These are phyloP conservation scores for Morphnarchus princeps DNA, from an alignment of 2,113 vertebrate genomes.

Conservation along the genomic window DNA sequence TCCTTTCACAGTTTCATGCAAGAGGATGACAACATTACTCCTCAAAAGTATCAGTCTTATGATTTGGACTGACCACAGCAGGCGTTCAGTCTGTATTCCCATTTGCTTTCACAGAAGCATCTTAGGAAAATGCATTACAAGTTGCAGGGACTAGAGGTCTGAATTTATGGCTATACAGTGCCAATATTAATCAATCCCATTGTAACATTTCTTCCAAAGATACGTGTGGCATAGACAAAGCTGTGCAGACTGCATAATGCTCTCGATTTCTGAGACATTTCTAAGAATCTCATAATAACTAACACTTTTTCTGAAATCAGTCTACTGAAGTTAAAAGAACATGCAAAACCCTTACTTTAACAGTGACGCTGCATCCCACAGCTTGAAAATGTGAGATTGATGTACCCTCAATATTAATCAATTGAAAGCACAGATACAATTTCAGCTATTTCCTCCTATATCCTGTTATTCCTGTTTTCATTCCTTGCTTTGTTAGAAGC, in stretches of 20 bases:
- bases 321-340: neutral
- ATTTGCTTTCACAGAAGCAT: neutral
- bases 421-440: neutral
- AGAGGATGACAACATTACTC: neutral
- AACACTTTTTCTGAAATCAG: neutral
- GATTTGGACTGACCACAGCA: neutral
- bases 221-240: neutral
- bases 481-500: neutral
- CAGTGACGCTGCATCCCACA: neutral
- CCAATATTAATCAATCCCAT: slow-evolving; percentile 14
- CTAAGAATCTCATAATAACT: neutral
- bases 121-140: slow-evolving; percentile 3
- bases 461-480: neutral
- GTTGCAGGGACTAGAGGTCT: neutral
- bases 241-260: neutral
- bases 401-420: neutral
- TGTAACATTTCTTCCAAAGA: neutral
- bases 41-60: neutral
- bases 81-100: neutral
- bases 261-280: neutral
- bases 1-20: neutral
- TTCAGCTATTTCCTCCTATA: neutral
- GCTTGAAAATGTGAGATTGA: neutral
- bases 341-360: neutral
- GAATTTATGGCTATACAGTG: neutral